A percentile compares a stretch with the other conserved stretches of the same genome.
Evolutionary conservation across 2,113 vertebrate species (phyloP).

Genomic region (Anser brachyrhynchus): DNA sequence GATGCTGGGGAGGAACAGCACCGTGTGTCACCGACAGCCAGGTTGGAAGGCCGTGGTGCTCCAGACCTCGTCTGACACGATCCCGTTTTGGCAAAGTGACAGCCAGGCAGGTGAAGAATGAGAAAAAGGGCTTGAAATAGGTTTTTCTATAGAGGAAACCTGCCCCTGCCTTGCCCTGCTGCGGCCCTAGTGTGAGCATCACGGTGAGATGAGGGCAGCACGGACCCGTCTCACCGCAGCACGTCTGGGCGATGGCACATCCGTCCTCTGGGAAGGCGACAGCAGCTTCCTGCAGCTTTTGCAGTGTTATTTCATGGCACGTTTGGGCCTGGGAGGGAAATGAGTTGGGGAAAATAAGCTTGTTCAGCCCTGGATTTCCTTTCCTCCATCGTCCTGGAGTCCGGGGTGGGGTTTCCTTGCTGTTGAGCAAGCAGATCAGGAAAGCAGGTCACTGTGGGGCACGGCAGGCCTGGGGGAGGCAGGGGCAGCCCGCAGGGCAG

Average conservation of each 20-base stretch:
- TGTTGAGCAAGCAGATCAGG: neutral
- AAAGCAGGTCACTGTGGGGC: neutral
- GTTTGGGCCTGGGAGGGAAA: neutral
- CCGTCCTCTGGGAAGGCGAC: neutral
- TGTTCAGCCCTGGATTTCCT: neutral
- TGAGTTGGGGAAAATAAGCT: neutral
- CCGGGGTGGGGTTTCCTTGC: slow-evolving; percentile 44
- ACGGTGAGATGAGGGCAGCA: neutral
- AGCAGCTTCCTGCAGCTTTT: neutral
- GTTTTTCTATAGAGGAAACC: neutral
- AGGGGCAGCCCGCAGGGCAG: neutral
- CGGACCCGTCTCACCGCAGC: no score
- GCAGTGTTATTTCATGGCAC: neutral
- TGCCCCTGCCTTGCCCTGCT: neutral
- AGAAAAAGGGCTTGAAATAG: neutral
- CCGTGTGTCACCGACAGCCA: rapidly evolving
- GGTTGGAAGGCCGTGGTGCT: neutral
- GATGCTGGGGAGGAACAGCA: neutral
- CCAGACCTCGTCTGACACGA: neutral
- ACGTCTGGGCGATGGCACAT: neutral
- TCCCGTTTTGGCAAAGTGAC: neutral
- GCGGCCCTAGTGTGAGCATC: neutral
- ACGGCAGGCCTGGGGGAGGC: neutral
- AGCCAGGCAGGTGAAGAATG: neutral
- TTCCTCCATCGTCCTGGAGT: neutral